Conservation (phyloP, 2,113 vertebrate species). For the Tupaia tana region DNA sequence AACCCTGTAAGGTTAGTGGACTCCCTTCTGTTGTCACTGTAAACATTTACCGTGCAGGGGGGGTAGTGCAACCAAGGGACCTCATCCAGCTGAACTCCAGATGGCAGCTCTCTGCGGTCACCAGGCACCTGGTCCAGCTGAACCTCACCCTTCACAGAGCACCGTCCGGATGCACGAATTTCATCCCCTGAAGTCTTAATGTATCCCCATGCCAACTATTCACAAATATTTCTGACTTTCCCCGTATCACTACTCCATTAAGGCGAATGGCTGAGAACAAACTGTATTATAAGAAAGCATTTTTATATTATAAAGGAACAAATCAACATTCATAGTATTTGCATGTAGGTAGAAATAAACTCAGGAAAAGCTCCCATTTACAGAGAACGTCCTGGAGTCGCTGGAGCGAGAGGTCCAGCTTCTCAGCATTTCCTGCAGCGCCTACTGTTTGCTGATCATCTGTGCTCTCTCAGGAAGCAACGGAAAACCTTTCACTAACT, state of each 20-base stretch:
- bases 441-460: background rate
- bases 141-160: background rate
- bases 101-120: slow-evolving; percentile 26
- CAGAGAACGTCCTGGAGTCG: background rate
- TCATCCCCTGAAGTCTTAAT: background rate
- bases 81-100: slow-evolving; percentile 1
- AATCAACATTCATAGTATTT: background rate
- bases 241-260: slow-evolving; percentile 30
- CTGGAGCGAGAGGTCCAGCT: background rate
- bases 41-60: background rate
- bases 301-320: slow-evolving; percentile 39
- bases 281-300: background rate
- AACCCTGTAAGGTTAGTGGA: background rate
- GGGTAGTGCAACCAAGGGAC: background rate
- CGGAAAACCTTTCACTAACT: slow-evolving; percentile 15
- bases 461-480: slow-evolving; percentile 28
- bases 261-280: slow-evolving; percentile 12
- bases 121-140: slow-evolving; percentile 33
- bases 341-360: slow-evolving; percentile 8
- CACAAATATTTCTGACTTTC: background rate
- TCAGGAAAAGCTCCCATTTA: background rate
- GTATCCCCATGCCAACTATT: background rate
- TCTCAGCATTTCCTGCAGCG: background rate
- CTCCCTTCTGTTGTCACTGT: background rate
- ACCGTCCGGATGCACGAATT: background rate